phyloP scores from a whole-genome alignment of 1,140 invertebrate species.

The Ditylenchus dipsaci region DNA sequence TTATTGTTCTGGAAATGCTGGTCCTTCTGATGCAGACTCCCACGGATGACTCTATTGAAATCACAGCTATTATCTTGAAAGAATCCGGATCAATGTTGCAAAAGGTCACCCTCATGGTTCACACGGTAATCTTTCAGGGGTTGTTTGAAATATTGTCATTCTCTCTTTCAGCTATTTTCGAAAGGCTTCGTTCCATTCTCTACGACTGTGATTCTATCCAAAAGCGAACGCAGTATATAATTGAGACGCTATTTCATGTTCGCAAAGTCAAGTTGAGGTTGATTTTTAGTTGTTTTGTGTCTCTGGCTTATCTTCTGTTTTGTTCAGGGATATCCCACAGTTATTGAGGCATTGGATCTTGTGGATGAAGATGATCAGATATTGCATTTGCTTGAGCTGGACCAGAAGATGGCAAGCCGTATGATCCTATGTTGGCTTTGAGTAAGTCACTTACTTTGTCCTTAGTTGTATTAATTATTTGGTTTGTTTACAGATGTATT shows the following conservation, averaged over 20 bases:
- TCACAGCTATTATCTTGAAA: conserved; percentile 89
- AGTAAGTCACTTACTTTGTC: conserved; percentile 66
- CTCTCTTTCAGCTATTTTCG: conserved; percentile 75
- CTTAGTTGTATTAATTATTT: background rate
- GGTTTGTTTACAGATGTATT: conserved; percentile 74
- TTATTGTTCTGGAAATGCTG: conserved; percentile 87
- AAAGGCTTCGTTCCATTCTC: conserved; percentile 84
- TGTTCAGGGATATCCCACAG: conserved; percentile 63
- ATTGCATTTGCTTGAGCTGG: conserved; percentile 81
- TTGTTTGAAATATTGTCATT: conserved; percentile 1
- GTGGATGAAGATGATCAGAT: conserved; percentile 95
- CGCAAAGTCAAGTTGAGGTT: conserved; percentile 82
- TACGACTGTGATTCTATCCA: conserved; percentile 67
- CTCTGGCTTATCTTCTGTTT: background rate
- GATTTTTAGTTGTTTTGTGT: background rate
- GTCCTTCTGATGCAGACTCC: conserved; percentile 86
- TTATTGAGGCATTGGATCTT: conserved; percentile 82
- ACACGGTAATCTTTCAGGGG: conserved; percentile 21
- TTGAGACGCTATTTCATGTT: conserved; percentile 86
- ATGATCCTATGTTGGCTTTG: conserved; percentile 74
- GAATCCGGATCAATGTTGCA: conserved; percentile 90
- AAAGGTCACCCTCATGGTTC: conserved; percentile 75
- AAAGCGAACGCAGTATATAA: conserved; percentile 91
- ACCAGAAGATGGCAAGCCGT: conserved; percentile 53
- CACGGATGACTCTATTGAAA: conserved; percentile 94